Conservation (phyloP, 2,113 vertebrate genomes). For the Elgaria multicarinata region DNA sequence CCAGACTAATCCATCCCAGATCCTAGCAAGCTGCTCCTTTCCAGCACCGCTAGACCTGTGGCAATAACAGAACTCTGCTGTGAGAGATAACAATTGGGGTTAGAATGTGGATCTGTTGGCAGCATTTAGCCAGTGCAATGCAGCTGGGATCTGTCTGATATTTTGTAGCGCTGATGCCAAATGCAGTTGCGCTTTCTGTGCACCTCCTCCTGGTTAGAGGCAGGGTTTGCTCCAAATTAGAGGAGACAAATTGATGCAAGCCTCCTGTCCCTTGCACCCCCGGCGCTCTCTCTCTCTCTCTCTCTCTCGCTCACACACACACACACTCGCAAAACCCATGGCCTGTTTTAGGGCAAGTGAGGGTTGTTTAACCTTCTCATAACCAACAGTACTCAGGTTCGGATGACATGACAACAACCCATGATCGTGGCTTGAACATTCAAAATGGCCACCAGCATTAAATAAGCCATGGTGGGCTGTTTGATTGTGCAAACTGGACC, state of each 20-base stretch:
- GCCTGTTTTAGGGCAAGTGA: too few relatives aligned
- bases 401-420: too few relatives aligned
- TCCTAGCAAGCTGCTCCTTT: constrained; percentile 4
- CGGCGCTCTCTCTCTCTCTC: too few relatives aligned
- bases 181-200: not conserved
- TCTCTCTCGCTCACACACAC: too few relatives aligned
- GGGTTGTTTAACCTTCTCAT: too few relatives aligned
- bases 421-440: too few relatives aligned
- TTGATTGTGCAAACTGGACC: too few relatives aligned
- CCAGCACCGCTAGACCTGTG: not conserved
- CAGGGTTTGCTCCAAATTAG: not conserved
- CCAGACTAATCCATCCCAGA: constrained; percentile 74
- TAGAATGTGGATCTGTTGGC: not conserved
- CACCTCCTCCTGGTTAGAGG: not conserved
- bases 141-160: not conserved
- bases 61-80: constrained; percentile 4
- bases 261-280: not conserved
- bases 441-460: too few relatives aligned
- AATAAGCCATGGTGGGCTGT: too few relatives aligned
- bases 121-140: not conserved
- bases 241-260: not conserved
- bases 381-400: too few relatives aligned
- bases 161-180: not conserved
- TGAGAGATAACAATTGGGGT: not conserved
- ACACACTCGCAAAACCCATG: too few relatives aligned